Evolutionary conservation across 53 echinoderm and acorn worm species (phyloP).

Genomic region (Luidia sarsii): DNA sequence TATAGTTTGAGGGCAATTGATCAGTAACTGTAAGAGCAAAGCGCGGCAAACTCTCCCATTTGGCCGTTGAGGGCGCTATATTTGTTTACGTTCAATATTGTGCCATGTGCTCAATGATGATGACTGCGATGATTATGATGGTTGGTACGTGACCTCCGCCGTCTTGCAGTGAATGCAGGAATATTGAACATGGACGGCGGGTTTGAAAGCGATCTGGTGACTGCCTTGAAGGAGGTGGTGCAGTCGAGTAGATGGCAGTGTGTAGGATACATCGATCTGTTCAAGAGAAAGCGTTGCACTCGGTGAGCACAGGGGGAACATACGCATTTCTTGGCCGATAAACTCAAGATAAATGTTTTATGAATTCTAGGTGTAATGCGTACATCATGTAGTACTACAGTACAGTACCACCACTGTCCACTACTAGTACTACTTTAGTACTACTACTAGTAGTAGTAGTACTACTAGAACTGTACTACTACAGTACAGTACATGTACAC

Average conservation of each 20-base stretch:
- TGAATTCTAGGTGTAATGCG: no score
- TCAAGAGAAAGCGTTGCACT: conserved; percentile 56
- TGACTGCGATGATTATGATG: no score
- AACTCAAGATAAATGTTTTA: no score
- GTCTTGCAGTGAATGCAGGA: not conserved
- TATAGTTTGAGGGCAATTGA: not conserved
- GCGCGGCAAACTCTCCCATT: conserved; percentile 30
- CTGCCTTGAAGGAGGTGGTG: conserved; percentile 72
- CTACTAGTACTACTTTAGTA: no score
- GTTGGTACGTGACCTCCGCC: no score
- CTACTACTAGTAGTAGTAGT: no score
- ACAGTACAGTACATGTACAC: no score
- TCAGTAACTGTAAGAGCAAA: conserved; percentile 14
- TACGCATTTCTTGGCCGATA: no score
- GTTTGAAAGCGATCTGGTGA: conserved; percentile 59
- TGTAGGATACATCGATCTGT: conserved; percentile 38
- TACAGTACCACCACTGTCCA: no score
- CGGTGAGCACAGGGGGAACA: conserved; percentile 51
- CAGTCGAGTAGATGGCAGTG: conserved; percentile 59
- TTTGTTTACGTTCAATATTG: not conserved
- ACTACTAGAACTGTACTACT: no score
- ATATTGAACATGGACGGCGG: conserved; percentile 49
- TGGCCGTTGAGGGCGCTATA: conserved; percentile 36
- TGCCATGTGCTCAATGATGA: not conserved
- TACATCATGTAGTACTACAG: no score